A percentile compares a stretch with the other conserved stretches of the same genome.
Conservation (phyloP, 2,888 invertebrate species). For the Trichogramma evanescens region DNA sequence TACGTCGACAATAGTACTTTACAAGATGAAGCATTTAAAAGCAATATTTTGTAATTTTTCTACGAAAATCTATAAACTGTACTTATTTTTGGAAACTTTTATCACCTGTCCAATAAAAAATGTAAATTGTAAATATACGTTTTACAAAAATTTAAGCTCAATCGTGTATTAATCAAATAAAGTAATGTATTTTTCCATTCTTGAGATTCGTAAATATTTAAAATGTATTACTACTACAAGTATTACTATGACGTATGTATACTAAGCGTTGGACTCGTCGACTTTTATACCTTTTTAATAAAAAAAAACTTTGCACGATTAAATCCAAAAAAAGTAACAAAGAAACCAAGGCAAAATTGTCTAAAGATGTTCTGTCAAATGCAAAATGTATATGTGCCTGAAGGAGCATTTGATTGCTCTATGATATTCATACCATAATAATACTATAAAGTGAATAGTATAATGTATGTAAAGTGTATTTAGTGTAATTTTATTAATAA, state of each 20-base stretch:
- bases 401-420: slow-evolving; percentile 19
- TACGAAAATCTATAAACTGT: slow-evolving; percentile 11
- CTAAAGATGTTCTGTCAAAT: slow-evolving; percentile 14
- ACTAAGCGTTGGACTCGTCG: slow-evolving; percentile 7
- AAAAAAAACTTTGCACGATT: slow-evolving; percentile 12
- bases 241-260: slow-evolving; percentile 18
- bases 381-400: slow-evolving; percentile 21
- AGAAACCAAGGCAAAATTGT: too few species aligned
- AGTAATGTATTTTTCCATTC: slow-evolving; percentile 5
- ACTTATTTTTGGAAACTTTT: slow-evolving; percentile 13
- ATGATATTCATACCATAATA: slow-evolving; percentile 21
- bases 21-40: slow-evolving; percentile 7
- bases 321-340: too few species aligned
- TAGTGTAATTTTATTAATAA: slow-evolving; percentile 13
- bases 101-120: slow-evolving; percentile 3
- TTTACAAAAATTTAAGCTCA: neutral
- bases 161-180: slow-evolving; percentile 6
- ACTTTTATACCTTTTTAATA: slow-evolving; percentile 20
- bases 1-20: slow-evolving; percentile 12
- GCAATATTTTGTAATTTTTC: slow-evolving; percentile 8
- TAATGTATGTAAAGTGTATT: slow-evolving; percentile 23
- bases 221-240: slow-evolving; percentile 17
- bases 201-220: slow-evolving; percentile 15
- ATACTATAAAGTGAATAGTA: slow-evolving; percentile 19
- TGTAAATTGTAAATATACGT: slow-evolving; percentile 5